A percentile compares a stretch with the other conserved stretches of the same genome.
phyloP scores from a whole-genome alignment of 2,113 vertebrate species.

The Alces alces region DNA sequence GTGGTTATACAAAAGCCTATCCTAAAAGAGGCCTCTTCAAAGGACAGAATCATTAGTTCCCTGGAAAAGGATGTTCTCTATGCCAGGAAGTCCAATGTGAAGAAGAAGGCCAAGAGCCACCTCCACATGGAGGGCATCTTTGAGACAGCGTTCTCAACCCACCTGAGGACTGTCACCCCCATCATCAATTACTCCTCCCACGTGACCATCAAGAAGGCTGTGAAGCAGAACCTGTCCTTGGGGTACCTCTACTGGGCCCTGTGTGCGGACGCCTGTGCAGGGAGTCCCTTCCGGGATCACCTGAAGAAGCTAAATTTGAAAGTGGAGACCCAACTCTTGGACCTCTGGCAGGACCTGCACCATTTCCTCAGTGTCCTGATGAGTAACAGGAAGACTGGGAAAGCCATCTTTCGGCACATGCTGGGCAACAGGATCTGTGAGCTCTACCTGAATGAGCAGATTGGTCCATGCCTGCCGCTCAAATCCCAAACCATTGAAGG shows the following conservation, averaged over 20 bases:
- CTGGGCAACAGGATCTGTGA: slow-evolving; percentile 70
- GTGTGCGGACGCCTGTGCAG: slow-evolving; percentile 71
- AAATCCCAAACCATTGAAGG: slow-evolving; percentile 61
- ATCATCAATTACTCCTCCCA: slow-evolving; percentile 46
- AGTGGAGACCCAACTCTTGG: slow-evolving; percentile 66
- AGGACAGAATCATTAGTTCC: neutral
- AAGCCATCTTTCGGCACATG: slow-evolving; percentile 68
- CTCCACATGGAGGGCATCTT: slow-evolving; percentile 18
- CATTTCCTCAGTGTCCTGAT: slow-evolving; percentile 70
- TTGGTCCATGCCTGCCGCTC: slow-evolving; percentile 50
- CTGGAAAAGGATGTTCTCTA: neutral
- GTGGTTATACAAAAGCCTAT: neutral
- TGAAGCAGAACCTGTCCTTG: slow-evolving; percentile 19
- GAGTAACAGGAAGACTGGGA: slow-evolving; percentile 57
- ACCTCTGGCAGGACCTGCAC: slow-evolving; percentile 79
- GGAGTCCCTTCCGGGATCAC: slow-evolving; percentile 76
- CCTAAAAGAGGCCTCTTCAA: neutral
- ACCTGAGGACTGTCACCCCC: slow-evolving; percentile 31
- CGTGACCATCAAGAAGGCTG: neutral
- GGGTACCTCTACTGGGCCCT: slow-evolving; percentile 78
- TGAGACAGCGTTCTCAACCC: slow-evolving; percentile 24
- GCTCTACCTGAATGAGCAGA: slow-evolving; percentile 70
- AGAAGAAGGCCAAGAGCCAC: neutral
- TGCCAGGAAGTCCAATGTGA: neutral
- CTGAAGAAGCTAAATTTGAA: slow-evolving; percentile 47